Evolutionary conservation across 2,113 vertebrate species (phyloP), one percentile per base, ranked within the genome.

Genomic region (Lichenostomus cassidix): DNA sequence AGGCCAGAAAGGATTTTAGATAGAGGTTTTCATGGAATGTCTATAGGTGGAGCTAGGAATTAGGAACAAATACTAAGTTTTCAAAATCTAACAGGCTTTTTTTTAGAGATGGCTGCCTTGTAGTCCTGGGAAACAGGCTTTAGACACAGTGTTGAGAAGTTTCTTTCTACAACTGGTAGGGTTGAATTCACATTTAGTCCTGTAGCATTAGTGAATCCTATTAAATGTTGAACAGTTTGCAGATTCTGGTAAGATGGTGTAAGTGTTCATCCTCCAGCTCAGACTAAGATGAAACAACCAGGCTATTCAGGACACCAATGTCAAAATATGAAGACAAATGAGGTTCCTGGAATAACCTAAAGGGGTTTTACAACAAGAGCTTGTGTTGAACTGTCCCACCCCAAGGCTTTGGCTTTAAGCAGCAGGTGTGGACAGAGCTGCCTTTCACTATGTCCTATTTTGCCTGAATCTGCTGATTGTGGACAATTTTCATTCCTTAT

Each of bases 341-440:
- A 28, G 10, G 13, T 63, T 50, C 7, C 7, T 29, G 41, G 31
- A 21, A 70, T 28, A 35, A 8, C 11, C n/a, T 62, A 8, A 47
- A 81, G 20, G 6, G 8, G 8, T 68, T 92, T 73, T 65, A 28
- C 17, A 69, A 0, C 25, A 22, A 31, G 35, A 90, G 12, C 44
- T 50, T 78, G 24, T 22, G 15, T 2, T 83, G 19, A 46, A 6
- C 16, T n/a, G 12, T 22, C 3, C 15, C 4, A 18, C 0, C 2
- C 17, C 19, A 35, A 65, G 10, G 15, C 74, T 74, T 64, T 56
- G 52, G 16, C 44, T 71, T 64, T 52, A 17, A 10, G 68, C 35
- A 37, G 42, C n/a, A 70, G 39, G 5, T 49, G 11, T n/a, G 22
- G n/a, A 19, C 50, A 60, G 49, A 83, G 1, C 29, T 52, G 25